Percentiles rank a stretch among this genome's conserved stretches.
These are phyloP conservation scores for Gnatocerus cornutus DNA, from an alignment of 2,888 invertebrate genomes.

Conservation along the genomic window DNA sequence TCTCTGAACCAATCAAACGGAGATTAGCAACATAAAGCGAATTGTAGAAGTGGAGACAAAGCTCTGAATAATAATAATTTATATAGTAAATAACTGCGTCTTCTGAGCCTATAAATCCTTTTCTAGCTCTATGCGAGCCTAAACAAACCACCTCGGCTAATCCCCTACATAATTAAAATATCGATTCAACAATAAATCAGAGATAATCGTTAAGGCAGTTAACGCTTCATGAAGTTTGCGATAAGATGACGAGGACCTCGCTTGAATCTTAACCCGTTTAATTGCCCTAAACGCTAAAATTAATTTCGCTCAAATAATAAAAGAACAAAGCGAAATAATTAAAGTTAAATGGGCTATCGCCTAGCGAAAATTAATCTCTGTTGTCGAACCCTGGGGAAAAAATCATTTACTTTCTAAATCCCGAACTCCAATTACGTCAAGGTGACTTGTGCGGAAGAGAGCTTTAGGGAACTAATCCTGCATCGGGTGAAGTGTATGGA, in stretches of 20 bases:
- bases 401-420: neutral
- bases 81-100: neutral
- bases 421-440: constrained; percentile 19
- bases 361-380: constrained; percentile 37
- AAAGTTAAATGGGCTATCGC: constrained; percentile 43
- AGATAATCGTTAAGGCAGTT: constrained; percentile 43
- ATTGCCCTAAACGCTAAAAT: constrained; percentile 38
- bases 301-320: constrained; percentile 44
- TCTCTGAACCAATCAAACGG: neutral
- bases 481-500: constrained; percentile 5
- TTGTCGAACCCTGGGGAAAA: constrained; percentile 28
- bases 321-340: constrained; percentile 45
- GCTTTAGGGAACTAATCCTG: constrained; percentile 24
- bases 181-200: constrained; percentile 46
- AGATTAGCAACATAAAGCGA: neutral
- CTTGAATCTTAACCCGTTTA: constrained; percentile 39
- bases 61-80: neutral
- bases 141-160: constrained; percentile 14
- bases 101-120: neutral
- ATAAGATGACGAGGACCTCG: constrained; percentile 38
- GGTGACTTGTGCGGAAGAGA: constrained; percentile 18
- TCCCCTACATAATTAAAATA: constrained; percentile 38
- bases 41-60: neutral
- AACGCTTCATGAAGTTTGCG: constrained; percentile 39
- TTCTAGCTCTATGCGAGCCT: neutral